phyloP scores from a whole-genome alignment of 2,888 invertebrate genomes.

The Strigamia crassipes region DNA sequence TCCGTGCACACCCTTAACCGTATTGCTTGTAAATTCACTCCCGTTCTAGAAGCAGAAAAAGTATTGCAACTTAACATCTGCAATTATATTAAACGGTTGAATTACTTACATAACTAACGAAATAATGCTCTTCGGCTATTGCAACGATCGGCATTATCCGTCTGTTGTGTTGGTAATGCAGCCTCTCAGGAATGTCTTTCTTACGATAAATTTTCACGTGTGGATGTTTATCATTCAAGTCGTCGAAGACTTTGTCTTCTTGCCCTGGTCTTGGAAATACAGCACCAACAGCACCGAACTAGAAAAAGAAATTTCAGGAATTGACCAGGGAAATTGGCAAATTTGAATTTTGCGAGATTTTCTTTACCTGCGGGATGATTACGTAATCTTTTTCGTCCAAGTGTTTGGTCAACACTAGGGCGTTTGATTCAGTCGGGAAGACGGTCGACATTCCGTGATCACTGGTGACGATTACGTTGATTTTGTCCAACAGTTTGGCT shows the following conservation, averaged over 20 bases:
- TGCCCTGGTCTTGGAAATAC: not conserved
- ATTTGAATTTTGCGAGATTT: no score
- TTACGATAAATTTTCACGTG: conserved; percentile 63
- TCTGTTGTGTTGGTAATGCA: conserved; percentile 67
- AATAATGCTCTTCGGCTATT: conserved; percentile 67
- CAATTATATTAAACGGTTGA: not conserved
- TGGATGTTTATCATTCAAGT: conserved; percentile 44
- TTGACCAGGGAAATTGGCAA: no score
- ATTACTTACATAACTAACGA: not conserved
- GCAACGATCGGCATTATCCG: conserved; percentile 68
- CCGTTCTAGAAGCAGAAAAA: not conserved
- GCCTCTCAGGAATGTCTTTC: conserved; percentile 66
- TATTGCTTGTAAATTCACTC: not conserved
- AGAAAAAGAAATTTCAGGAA: not conserved
- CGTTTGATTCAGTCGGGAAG: not conserved
- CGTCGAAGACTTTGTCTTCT: conserved; percentile 46
- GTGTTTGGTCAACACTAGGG: not conserved
- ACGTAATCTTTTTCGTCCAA: not conserved
- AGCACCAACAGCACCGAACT: not conserved
- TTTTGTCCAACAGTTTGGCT: conserved; percentile 41
- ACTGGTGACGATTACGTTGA: conserved; percentile 48
- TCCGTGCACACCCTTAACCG: conserved; percentile 66
- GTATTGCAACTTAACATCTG: no score
- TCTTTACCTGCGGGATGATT: not conserved
- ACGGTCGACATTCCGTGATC: conserved; percentile 48